A percentile compares a stretch with the other conserved stretches of the same genome.
These are phyloP conservation scores for Coenonympha arcania DNA, from an alignment of 2,888 invertebrate species.

Conservation along the genomic window DNA sequence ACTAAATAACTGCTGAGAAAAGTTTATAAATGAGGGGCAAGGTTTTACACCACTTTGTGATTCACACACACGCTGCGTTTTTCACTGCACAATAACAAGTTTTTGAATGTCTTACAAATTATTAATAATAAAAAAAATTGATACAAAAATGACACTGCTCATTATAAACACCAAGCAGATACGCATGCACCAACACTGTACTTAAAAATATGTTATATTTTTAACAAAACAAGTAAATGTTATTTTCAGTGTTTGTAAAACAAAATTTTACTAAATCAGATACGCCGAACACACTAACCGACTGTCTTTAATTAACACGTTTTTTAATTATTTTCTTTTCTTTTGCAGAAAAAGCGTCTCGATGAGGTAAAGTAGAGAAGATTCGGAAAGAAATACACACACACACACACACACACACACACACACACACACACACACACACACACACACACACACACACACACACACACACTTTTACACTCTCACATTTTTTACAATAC, in stretches of 20 bases:
- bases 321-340: constrained; percentile 44
- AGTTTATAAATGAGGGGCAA: no score
- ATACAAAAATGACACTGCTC: no score
- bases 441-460: constrained; percentile 9
- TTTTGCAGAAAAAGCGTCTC: constrained; percentile 84
- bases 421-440: constrained; percentile 2
- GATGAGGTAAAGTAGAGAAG: constrained; percentile 78
- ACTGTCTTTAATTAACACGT: neutral
- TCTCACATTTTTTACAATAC: constrained; percentile 22
- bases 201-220: neutral
- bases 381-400: constrained; percentile 22
- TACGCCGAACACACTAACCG: constrained; percentile 5
- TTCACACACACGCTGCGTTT: constrained; percentile 5
- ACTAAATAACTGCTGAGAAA: no score
- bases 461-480: neutral
- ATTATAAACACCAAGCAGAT: neutral
- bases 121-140: neutral
- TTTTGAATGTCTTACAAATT: neutral
- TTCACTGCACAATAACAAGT: constrained; percentile 4
- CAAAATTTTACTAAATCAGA: constrained; percentile 1
- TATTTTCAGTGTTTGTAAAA: neutral
- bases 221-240: neutral
- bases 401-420: neutral
- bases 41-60: constrained; percentile 1
- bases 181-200: constrained; percentile 4